Evolutionary conservation across 2,113 vertebrate genomes (phyloP), one percentile per base, ranked within the genome.

Genomic region (Zosterops lateralis): DNA sequence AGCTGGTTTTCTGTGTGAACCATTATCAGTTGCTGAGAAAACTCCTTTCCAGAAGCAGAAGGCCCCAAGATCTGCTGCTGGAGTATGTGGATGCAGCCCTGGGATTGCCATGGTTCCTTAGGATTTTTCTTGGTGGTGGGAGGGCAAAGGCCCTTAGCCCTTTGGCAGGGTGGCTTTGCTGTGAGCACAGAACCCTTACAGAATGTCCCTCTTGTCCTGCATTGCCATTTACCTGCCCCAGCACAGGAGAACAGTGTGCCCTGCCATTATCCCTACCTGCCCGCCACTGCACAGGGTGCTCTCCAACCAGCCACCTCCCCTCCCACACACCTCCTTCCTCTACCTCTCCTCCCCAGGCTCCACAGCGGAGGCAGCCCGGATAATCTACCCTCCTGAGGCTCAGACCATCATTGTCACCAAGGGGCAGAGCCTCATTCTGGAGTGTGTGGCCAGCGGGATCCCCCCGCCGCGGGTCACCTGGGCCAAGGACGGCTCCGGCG

Each of bases 351-450:
- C 20, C 3, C 45, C 94, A 99, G 99, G 99, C 76, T 99, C 99
- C 85, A 99, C 98, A 1, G 98, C 99, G 0, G 99, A 99, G 89
- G 99, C 98, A 7, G 99, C 99, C 17, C 98, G 99, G 31, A 99
- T 99, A 95, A 98, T 99, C 91, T 99, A 99, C 95, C 99, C 99
- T 0, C 98, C 98, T 0, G 98, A 98, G n/a, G 97, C 99, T 32
- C 99, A 99, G 73, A 98, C 98, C 92, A 99, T 99, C 97, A 99
- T 99, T 42, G 99, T 99, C 92, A 99, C 98, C 80, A 99, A 99
- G 96, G 99, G 99, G 65, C 99, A 99, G 96, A 98, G 98, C 78
- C 98, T 99, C 91, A 99, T 99, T 34, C 94, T 99, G 84, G 99
- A 99, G 98, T 99, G 99, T 0, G 99, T 99, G 94, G 99, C 99